These are phyloP conservation scores for Danionella dracula DNA, from an alignment of 2,797 vertebrate genomes.

Conservation along the genomic window DNA sequence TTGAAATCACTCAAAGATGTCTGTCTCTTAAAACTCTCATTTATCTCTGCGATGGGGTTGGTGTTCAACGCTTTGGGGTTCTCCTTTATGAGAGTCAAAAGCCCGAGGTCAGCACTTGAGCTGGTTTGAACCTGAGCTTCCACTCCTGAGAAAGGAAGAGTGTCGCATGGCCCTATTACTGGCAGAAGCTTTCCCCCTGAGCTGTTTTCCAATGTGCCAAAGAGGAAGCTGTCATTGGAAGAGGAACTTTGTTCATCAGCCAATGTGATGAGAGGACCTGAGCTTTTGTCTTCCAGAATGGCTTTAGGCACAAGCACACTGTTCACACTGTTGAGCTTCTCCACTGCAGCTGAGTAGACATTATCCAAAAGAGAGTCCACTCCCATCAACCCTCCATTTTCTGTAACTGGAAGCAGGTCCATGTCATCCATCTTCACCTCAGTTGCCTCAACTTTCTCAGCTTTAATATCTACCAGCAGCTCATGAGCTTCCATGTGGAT, in stretches of 20 bases:
- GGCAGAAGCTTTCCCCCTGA: conserved; percentile 80
- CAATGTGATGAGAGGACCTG: conserved; percentile 85
- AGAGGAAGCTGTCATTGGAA: conserved; percentile 77
- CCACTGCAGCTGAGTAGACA: conserved; percentile 91
- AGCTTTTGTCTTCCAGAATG: conserved; percentile 74
- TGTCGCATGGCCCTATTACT: conserved; percentile 75
- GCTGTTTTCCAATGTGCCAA: conserved; percentile 72
- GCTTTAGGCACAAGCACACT: conserved; percentile 61
- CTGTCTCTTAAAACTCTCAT: conserved; percentile 80
- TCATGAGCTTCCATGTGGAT: conserved; percentile 94
- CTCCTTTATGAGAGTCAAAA: conserved; percentile 79
- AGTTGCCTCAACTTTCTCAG: conserved; percentile 94
- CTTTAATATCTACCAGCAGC: conserved; percentile 94
- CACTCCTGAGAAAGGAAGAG: conserved; percentile 73
- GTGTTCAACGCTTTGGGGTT: conserved; percentile 71
- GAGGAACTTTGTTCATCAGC: conserved; percentile 87
- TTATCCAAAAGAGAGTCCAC: conserved; percentile 92
- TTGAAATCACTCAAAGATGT: conserved; percentile 71
- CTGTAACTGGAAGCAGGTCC: conserved; percentile 84
- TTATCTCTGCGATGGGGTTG: conserved; percentile 74
- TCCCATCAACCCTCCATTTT: conserved; percentile 88
- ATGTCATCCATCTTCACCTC: conserved; percentile 96
- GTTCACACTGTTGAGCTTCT: conserved; percentile 78
- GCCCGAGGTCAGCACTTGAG: conserved; percentile 76
- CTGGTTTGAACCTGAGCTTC: conserved; percentile 68